phyloP scores from a whole-genome alignment of 1,140 invertebrate species.

The Euura saliciscinereae region DNA sequence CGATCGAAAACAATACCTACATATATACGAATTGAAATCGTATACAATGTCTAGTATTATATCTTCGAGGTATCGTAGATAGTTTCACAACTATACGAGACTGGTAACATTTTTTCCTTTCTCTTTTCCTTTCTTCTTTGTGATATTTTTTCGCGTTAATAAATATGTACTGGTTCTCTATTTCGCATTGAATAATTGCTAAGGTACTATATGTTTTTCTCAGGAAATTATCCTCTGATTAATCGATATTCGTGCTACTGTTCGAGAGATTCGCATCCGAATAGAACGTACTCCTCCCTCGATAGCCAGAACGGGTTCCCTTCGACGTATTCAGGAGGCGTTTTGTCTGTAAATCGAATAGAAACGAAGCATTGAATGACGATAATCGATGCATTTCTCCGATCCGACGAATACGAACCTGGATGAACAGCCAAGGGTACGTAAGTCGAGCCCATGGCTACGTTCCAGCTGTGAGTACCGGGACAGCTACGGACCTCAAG shows the following conservation, averaged over 20 bases:
- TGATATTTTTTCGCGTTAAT: slow-evolving; percentile 28
- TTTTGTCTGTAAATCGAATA: slow-evolving; percentile 49
- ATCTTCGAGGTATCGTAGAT: slow-evolving; percentile 40
- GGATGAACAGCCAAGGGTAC: slow-evolving; percentile 57
- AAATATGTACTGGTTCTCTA: slow-evolving; percentile 28
- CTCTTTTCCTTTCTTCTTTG: slow-evolving; percentile 24
- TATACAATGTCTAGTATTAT: no score
- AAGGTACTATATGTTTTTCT: slow-evolving; percentile 24
- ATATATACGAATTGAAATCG: no score
- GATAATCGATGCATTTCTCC: no score
- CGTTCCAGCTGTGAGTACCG: slow-evolving; percentile 59
- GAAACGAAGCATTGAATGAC: not conserved
- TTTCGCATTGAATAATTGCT: slow-evolving; percentile 28
- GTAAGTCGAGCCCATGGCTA: slow-evolving; percentile 60
- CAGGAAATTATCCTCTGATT: no score
- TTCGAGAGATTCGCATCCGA: slow-evolving; percentile 57
- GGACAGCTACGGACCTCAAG: slow-evolving; percentile 57
- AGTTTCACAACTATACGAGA: no score
- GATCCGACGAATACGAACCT: slow-evolving; percentile 33
- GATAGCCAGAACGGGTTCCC: slow-evolving; percentile 60
- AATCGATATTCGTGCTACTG: slow-evolving; percentile 31
- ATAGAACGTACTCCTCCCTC: slow-evolving; percentile 60
- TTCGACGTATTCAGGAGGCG: slow-evolving; percentile 53
- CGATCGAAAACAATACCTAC: no score
- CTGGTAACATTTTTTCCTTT: slow-evolving; percentile 42